phyloP scores from a whole-genome alignment of 1,140 invertebrate genomes.

The Drosophila serrata region DNA sequence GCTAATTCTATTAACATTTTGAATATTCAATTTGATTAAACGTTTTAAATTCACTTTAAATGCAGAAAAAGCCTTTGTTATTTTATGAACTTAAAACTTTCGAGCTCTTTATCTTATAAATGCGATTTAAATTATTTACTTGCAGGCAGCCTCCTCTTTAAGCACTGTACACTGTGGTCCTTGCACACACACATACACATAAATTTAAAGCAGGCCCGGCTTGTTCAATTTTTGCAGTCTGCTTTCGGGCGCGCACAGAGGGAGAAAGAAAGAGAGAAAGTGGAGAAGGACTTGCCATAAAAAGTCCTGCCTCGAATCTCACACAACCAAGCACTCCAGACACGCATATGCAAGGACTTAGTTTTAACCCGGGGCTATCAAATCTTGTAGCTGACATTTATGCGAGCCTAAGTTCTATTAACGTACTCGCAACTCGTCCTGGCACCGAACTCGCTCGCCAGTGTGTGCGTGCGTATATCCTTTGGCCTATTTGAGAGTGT shows the following conservation, averaged over 20 bases:
- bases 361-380: conserved; percentile 72
- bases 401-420: conserved; percentile 74
- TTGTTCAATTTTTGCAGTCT: conserved; percentile 36
- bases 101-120: conserved; percentile 3
- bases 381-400: conserved; percentile 82
- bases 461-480: conserved; percentile 25
- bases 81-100: not conserved
- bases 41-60: not conserved
- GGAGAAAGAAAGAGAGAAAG: not conserved
- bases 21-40: not conserved
- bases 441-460: conserved; percentile 9
- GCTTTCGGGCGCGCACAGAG: conserved; percentile 20
- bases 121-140: not conserved
- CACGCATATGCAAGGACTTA: conserved; percentile 73
- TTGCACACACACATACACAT: conserved; percentile 15
- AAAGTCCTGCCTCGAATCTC: conserved; percentile 9
- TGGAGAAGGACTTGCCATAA: not conserved
- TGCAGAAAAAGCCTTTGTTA: not conserved
- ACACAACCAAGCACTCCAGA: conserved; percentile 38
- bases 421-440: conserved; percentile 42
- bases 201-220: conserved; percentile 39
- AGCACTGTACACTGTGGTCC: conserved; percentile 5
- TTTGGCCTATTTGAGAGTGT: conserved; percentile 13
- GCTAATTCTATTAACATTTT: not conserved
- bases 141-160: conserved; percentile 1